Conservation (phyloP, 2,888 invertebrate genomes). For the Hymenopus coronatus region DNA sequence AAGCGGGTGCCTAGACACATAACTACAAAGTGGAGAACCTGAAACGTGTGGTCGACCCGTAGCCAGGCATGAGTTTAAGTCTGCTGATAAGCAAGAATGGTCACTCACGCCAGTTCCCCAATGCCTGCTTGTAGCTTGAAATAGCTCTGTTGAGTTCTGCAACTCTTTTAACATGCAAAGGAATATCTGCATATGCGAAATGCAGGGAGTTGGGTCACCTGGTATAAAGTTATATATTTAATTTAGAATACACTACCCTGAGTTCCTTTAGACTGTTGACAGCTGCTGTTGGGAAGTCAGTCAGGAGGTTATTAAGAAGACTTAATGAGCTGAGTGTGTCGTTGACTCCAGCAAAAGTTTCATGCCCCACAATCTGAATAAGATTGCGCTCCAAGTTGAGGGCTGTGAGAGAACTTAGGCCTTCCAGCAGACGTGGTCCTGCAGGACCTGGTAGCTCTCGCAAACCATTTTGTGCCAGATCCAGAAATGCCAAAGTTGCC, state of each 20-base stretch:
- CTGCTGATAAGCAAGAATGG: too few species aligned
- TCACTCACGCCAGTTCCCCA: too few species aligned
- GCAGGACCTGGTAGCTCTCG: conserved; percentile 72
- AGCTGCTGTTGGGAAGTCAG: conserved; percentile 82
- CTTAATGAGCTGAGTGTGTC: conserved; percentile 84
- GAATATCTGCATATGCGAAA: too few species aligned
- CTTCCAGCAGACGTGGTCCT: conserved; percentile 67
- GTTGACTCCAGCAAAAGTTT: conserved; percentile 76
- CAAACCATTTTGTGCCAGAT: conserved; percentile 85
- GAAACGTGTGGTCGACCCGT: too few species aligned
- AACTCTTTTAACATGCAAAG: too few species aligned
- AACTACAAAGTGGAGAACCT: too few species aligned
- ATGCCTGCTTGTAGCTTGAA: too few species aligned
- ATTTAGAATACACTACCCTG: conserved; percentile 53
- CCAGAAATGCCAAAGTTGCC: conserved; percentile 78
- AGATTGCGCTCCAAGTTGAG: conserved; percentile 86
- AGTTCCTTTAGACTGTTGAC: conserved; percentile 74
- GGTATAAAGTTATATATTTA: too few species aligned
- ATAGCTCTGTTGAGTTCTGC: too few species aligned
- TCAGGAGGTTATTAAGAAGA: conserved; percentile 81
- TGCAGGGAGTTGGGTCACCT: too few species aligned
- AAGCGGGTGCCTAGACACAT: too few species aligned
- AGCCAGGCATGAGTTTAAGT: too few species aligned
- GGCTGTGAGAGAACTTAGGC: conserved; percentile 77
- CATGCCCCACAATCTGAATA: conserved; percentile 71